These are phyloP conservation scores for Oostethus manadensis DNA, from an alignment of 2,113 vertebrate species.

Conservation along the genomic window DNA sequence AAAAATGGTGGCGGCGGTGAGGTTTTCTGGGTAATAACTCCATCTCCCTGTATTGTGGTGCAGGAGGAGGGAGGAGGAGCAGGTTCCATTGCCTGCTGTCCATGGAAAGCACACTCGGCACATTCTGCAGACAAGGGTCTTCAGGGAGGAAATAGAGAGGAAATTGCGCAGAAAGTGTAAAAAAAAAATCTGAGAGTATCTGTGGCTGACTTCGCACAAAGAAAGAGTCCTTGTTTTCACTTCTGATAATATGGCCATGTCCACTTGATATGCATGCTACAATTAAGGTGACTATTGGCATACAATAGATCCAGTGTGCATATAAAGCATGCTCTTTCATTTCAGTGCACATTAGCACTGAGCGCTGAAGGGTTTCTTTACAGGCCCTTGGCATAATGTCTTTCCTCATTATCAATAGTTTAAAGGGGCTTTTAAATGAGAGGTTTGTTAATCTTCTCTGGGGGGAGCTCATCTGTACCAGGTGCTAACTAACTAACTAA, in stretches of 20 bases:
- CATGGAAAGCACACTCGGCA: slow-evolving; percentile 75
- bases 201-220: slow-evolving; percentile 53
- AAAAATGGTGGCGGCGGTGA: slow-evolving; percentile 24
- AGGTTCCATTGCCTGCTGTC: slow-evolving; percentile 63
- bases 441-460: slow-evolving; percentile 46
- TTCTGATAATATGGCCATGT: slow-evolving; percentile 15
- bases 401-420: background rate
- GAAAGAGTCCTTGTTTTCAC: slow-evolving; percentile 59
- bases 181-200: slow-evolving; percentile 52
- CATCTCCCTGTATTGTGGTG: slow-evolving; percentile 49
- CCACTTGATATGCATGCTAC: background rate
- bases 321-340: background rate
- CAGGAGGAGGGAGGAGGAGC: slow-evolving; percentile 45
- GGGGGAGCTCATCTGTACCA: slow-evolving; percentile 47
- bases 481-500: slow-evolving; percentile 47
- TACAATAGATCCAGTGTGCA: background rate
- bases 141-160: slow-evolving; percentile 78
- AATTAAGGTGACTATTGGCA: background rate
- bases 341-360: background rate
- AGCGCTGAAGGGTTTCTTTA: background rate
- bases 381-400: background rate
- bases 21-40: slow-evolving; percentile 69
- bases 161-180: slow-evolving; percentile 80
- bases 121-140: slow-evolving; percentile 77
- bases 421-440: slow-evolving; percentile 28